phyloP scores from a whole-genome alignment of 2,113 vertebrate species.

The Monarcha castaneiventris region DNA sequence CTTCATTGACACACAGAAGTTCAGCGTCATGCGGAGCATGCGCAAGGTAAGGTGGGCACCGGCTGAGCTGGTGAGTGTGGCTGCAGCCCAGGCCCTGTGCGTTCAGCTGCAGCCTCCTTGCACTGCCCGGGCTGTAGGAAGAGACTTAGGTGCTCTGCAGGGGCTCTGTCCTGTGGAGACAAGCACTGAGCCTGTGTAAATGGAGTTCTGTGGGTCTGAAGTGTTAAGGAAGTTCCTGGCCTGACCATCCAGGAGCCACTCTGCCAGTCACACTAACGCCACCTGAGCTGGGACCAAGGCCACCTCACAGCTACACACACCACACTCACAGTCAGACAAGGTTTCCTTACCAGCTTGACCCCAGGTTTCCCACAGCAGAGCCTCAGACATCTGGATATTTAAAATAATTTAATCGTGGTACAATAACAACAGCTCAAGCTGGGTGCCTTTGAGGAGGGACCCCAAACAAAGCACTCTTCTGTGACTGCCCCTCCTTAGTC shows the following conservation, averaged over 20 bases:
- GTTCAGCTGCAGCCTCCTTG: not conserved
- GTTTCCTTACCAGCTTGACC: not conserved
- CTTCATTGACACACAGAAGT: constrained; percentile 98
- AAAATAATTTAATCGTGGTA: not conserved
- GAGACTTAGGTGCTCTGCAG: not conserved
- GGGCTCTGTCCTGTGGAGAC: not conserved
- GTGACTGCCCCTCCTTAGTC: fast-evolving
- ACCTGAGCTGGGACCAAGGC: not conserved
- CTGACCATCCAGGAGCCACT: not conserved
- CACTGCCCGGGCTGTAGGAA: not conserved
- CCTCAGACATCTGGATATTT: not conserved
- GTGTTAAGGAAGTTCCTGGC: not conserved
- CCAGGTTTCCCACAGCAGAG: not conserved
- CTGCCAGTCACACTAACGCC: not conserved
- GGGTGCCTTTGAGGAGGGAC: not conserved
- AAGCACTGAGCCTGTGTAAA: fast-evolving
- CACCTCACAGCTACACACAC: not conserved
- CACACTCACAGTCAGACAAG: not conserved
- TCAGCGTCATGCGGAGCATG: constrained; percentile 97
- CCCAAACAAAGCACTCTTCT: not conserved
- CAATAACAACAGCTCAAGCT: not conserved
- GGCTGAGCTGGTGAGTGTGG: fast-evolving
- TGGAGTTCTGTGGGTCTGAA: not conserved
- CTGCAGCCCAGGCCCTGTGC: fast-evolving
- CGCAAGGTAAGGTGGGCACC: constrained; percentile 90